Percentiles rank a stretch among this genome's conserved stretches.
phyloP scores from a whole-genome alignment of 2,797 vertebrate species.

The Antennarius maculatus region DNA sequence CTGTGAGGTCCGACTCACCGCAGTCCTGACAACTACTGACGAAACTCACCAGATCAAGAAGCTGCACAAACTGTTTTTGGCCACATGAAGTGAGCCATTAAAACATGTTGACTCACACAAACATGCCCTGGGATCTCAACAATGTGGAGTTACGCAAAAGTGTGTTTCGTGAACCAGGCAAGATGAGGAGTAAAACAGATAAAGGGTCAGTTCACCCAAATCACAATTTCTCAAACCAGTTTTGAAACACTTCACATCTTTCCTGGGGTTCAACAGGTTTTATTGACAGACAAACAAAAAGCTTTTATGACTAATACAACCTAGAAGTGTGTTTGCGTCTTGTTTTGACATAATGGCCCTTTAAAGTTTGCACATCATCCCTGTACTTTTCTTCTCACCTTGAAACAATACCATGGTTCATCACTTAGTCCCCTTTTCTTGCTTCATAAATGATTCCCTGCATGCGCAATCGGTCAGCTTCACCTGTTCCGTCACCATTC shows the following conservation, averaged over 20 bases:
- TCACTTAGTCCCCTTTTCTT: not conserved
- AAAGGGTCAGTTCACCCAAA: conserved; percentile 12
- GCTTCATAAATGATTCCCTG: not conserved
- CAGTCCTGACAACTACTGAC: conserved; percentile 37
- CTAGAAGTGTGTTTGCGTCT: conserved; percentile 6
- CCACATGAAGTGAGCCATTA: conserved; percentile 33
- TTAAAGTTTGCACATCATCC: not conserved
- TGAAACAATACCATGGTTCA: not conserved
- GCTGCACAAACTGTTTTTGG: conserved; percentile 13
- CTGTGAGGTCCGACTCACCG: conserved; percentile 58
- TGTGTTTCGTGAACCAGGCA: conserved; percentile 12
- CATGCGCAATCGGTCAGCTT: not conserved
- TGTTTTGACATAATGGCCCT: conserved; percentile 5
- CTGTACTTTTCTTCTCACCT: not conserved
- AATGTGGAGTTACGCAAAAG: conserved; percentile 21
- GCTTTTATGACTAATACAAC: conserved; percentile 12
- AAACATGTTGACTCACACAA: conserved; percentile 50
- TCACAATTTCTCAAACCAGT: conserved; percentile 1
- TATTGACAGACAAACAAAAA: not conserved
- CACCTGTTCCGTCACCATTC: conserved; percentile 12
- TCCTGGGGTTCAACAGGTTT: not conserved
- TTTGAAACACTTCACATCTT: not conserved
- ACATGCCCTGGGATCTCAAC: conserved; percentile 16
- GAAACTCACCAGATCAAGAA: conserved; percentile 51
- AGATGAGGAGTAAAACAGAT: conserved; percentile 11